phyloP scores from a whole-genome alignment of 2,113 vertebrate genomes.

The Sapayoa aenigma region DNA sequence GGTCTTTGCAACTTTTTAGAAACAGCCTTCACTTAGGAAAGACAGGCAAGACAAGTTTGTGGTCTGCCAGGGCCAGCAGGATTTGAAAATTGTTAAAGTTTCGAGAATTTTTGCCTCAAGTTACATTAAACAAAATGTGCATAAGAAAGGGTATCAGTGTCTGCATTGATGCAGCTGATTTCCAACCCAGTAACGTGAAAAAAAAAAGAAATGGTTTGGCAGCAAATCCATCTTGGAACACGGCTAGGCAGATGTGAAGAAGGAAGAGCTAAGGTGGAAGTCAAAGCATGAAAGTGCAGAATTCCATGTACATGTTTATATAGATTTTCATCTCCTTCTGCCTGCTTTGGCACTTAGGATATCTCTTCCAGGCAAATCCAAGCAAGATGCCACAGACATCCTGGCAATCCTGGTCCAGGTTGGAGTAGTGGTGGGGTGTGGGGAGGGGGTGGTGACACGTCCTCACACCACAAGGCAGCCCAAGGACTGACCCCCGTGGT shows the following conservation, averaged over 20 bases:
- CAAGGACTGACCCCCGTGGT: rapidly evolving
- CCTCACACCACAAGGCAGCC: neutral
- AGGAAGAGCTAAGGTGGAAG: neutral
- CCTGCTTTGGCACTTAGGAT: neutral
- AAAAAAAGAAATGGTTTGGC: neutral
- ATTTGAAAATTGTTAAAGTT: neutral
- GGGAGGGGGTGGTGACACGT: neutral
- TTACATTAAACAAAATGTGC: neutral
- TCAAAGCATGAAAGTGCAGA: neutral
- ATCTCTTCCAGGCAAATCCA: neutral
- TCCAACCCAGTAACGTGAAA: neutral
- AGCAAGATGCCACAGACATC: neutral
- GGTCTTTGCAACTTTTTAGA: neutral
- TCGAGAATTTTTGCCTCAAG: neutral
- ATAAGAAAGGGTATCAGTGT: neutral
- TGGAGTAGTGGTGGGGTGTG: neutral
- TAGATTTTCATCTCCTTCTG: neutral
- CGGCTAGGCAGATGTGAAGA: neutral
- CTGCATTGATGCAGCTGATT: neutral
- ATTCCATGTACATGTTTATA: neutral
- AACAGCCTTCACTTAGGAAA: neutral
- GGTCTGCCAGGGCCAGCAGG: neutral
- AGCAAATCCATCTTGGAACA: neutral
- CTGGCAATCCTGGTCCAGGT: neutral
- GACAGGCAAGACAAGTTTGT: neutral